Base-by-base conservation (phyloP, 2,888 invertebrate species). In the Acleris holmiana region DNA sequence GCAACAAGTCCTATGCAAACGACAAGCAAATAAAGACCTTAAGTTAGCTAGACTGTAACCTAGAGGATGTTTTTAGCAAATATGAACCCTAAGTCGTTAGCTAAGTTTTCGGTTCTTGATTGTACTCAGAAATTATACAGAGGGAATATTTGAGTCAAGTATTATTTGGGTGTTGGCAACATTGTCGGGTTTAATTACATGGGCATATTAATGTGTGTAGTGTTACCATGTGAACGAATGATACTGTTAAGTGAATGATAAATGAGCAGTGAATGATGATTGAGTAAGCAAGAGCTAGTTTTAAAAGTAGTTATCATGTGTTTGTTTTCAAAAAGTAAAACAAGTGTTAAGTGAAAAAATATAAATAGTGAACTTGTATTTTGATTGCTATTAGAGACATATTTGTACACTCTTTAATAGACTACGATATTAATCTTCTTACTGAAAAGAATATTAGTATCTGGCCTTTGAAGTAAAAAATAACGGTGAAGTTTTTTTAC, bases 91-190 rank as follows among this genome's bases (percentile, higher is more conserved):
- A 18, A 23, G 7, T 8, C 5, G 13, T 3, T 10, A n/a, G 6
- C 25, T 35, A 13, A 49, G 18, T 41, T 21, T 25, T 15, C 19
- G 55, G 46, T 55, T 61, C 60, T 55, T 58, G 56, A 57, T 57
- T 51, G 56, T 57, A 15, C 56, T 35, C 23, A 21, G 53, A 53
- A 64, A 48, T 58, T 58, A 41, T 51, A 58, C 64, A 59, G 58
- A 64, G 41, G 47, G 63, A 63, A 63, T 63, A 58, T 58, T 63
- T 19, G 58, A 64, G 58, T 58, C 40, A 48, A 53, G 58, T 64
- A 59, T 64, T 51, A 54, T 58, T 58, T 53, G 64, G 47, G 63
- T 40, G 40, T 40, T 29, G 51, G 29, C 29, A 29, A 5, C 46
- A 10, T 6, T 8, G 44, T 44, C 17, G 57, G 51, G 57, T 57